Evolutionary conservation across 2,113 vertebrate genomes (phyloP).

Genomic region (Brachyhypopomus occidentalis): DNA sequence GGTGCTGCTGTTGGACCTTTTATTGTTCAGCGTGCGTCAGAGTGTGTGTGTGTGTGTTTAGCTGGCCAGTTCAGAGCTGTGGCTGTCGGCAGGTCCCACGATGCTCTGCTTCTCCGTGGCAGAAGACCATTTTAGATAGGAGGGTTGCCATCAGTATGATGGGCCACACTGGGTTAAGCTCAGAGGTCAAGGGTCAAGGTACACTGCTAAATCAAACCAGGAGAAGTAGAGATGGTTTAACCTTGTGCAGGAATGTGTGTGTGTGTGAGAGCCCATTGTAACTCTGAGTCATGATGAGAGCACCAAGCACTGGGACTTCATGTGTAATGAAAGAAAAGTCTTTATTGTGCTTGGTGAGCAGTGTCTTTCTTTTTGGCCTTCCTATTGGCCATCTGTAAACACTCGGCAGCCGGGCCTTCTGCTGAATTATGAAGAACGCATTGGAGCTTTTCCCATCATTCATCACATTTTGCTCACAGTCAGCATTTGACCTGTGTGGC

Average conservation of each 20-base stretch:
- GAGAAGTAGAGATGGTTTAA: slow-evolving; percentile 23
- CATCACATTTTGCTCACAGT: no score
- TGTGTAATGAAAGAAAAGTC: no score
- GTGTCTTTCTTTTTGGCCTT: no score
- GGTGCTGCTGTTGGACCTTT: slow-evolving; percentile 42
- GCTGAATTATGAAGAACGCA: no score
- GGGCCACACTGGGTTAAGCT: slow-evolving; percentile 34
- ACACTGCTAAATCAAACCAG: slow-evolving; percentile 45
- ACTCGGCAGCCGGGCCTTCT: no score
- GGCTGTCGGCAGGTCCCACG: slow-evolving; percentile 65
- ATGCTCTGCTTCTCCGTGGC: slow-evolving; percentile 55
- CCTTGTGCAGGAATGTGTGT: slow-evolving; percentile 27
- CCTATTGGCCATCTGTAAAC: no score
- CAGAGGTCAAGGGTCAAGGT: slow-evolving; percentile 43
- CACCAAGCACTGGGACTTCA: background rate
- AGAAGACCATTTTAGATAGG: slow-evolving; percentile 70
- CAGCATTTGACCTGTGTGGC: no score
- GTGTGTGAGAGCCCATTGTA: background rate
- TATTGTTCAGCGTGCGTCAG: slow-evolving; percentile 63
- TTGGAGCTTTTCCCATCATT: no score
- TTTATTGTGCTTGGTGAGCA: no score
- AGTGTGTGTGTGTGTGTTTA: slow-evolving; percentile 64
- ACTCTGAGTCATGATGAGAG: background rate
- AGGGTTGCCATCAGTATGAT: slow-evolving; percentile 49
- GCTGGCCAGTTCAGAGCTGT: slow-evolving; percentile 61